Conservation (phyloP, 2,113 vertebrate species). For the Eupsittula cactorum region DNA sequence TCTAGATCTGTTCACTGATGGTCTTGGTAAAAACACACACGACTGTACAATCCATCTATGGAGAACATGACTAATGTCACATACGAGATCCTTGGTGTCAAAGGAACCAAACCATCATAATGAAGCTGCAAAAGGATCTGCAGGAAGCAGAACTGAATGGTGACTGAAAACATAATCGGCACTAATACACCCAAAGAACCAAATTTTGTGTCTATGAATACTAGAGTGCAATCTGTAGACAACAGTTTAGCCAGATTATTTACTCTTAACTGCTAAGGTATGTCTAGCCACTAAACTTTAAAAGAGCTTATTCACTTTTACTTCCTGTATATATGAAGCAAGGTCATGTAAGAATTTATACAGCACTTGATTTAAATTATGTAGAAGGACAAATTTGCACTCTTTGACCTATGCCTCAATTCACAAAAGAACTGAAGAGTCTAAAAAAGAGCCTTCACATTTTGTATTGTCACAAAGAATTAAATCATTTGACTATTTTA, state of each 20-base stretch:
- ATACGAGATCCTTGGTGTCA: neutral
- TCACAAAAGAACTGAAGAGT: neutral
- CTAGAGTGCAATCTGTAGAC: neutral
- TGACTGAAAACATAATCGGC: neutral
- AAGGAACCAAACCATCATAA: neutral
- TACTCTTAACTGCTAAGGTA: neutral
- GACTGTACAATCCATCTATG: neutral
- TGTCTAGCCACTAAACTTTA: neutral
- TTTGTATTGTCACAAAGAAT: neutral
- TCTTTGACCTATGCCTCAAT: neutral
- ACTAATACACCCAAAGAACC: neutral
- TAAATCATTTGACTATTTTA: neutral
- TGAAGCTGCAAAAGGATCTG: neutral
- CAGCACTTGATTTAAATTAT: neutral
- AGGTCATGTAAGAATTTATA: neutral
- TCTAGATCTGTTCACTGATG: neutral
- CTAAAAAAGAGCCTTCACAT: neutral
- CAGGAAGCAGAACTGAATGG: neutral
- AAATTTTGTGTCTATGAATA: neutral
- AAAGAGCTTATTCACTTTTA: neutral
- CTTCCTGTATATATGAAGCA: neutral
- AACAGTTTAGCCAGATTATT: neutral
- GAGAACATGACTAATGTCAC: neutral
- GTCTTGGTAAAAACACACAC: neutral
- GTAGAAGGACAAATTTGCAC: neutral